These are phyloP conservation scores for Drosophila neocordata DNA, from an alignment of 1,140 invertebrate species.

Conservation along the genomic window DNA sequence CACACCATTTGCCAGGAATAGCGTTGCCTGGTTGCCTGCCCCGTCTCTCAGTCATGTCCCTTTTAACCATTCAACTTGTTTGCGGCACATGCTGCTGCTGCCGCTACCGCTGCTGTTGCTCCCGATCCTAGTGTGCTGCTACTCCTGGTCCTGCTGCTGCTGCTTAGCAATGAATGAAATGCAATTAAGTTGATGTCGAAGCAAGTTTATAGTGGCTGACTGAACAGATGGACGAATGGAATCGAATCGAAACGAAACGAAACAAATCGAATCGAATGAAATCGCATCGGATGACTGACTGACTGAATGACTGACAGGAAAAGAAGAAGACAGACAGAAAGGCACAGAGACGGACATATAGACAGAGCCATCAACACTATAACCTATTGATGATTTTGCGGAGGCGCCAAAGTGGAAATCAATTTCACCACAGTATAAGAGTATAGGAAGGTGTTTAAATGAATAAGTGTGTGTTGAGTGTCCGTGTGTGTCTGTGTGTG, in stretches of 20 bases:
- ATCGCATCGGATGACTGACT: constrained; percentile 8
- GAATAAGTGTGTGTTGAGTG: not conserved
- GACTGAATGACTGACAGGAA: constrained; percentile 1
- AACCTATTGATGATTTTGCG: constrained; percentile 34
- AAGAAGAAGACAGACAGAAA: not conserved
- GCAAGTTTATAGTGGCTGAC: constrained; percentile 48
- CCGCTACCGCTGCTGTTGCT: constrained; percentile 9
- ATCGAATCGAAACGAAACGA: constrained; percentile 2
- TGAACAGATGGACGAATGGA: constrained; percentile 25
- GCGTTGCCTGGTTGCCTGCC: not conserved
- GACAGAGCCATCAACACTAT: constrained; percentile 22
- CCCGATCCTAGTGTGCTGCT: not conserved
- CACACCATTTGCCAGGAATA: constrained; percentile 55
- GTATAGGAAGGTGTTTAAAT: not conserved
- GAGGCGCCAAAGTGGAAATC: constrained; percentile 48
- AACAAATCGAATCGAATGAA: not conserved
- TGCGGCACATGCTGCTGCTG: not conserved
- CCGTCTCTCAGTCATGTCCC: not conserved
- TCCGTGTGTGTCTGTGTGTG: constrained; percentile 11
- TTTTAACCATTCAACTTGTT: not conserved
- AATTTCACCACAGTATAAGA: constrained; percentile 16
- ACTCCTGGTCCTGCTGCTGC: constrained; percentile 1
- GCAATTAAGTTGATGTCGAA: constrained; percentile 78
- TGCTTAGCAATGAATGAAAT: constrained; percentile 79
- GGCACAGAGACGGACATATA: not conserved